Evolutionary conservation across 92 coral and sea anemone genomes (phyloP).

Genomic region (Phenganax stokvisi): DNA sequence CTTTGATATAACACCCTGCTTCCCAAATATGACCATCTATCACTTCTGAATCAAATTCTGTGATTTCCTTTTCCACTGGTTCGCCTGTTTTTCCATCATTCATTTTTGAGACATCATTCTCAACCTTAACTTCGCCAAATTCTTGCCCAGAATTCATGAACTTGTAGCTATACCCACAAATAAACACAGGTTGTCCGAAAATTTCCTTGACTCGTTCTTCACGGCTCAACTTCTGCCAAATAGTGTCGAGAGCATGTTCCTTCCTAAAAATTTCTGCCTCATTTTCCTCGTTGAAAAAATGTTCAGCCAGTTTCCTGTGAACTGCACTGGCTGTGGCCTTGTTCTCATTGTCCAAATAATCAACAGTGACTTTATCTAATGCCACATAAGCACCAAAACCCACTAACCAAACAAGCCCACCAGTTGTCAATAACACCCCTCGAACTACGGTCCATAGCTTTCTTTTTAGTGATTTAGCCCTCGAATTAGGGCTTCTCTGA

Average conservation of each 20-base stretch:
- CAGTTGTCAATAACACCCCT: constrained; percentile 54
- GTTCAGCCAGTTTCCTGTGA: constrained; percentile 21
- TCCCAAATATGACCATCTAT: constrained; percentile 48
- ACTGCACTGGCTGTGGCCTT: constrained; percentile 25
- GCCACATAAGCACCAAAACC: constrained; percentile 52
- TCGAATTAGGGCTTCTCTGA: not conserved
- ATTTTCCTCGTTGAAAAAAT: constrained; percentile 27
- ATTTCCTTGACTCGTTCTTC: constrained; percentile 65
- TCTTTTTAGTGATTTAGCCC: not conserved
- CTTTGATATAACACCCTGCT: constrained; percentile 68
- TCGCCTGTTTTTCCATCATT: constrained; percentile 30
- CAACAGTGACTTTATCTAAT: constrained; percentile 52
- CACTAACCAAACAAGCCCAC: constrained; percentile 60
- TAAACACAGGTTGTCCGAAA: constrained; percentile 70
- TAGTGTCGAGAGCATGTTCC: constrained; percentile 48
- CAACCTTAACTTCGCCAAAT: not conserved
- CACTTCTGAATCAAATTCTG: constrained; percentile 2
- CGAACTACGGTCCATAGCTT: constrained; percentile 55
- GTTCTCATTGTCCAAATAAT: constrained; percentile 49
- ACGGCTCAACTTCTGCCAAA: constrained; percentile 61
- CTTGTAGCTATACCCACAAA: constrained; percentile 62
- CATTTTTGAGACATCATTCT: constrained; percentile 14
- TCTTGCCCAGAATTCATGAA: constrained; percentile 16
- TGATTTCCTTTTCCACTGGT: constrained; percentile 24
- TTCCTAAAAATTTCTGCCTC: constrained; percentile 48